These are phyloP conservation scores for Aldabrachelys gigantea DNA, from an alignment of 2,113 vertebrate species.

Conservation along the genomic window DNA sequence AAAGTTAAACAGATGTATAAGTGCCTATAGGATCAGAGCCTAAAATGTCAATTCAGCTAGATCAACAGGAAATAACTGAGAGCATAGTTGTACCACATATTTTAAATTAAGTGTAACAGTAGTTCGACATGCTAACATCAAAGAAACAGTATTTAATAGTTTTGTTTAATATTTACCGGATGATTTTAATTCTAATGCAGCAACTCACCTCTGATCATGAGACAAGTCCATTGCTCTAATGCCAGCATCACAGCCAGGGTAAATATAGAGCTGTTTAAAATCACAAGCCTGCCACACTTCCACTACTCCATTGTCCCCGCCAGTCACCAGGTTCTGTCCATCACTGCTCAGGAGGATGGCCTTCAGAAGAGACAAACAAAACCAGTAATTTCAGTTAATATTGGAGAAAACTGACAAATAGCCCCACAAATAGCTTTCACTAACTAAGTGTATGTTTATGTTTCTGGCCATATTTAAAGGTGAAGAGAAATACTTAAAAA, in stretches of 20 bases:
- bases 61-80: neutral
- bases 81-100: neutral
- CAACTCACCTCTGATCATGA: conserved; percentile 95
- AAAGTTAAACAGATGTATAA: neutral
- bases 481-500: neutral
- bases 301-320: conserved; percentile 98
- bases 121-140: neutral
- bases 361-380: conserved; percentile 71
- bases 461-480: neutral
- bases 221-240: conserved; percentile 99
- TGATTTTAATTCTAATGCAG: neutral
- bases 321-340: conserved; percentile 97
- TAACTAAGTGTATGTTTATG: neutral
- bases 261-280: conserved; percentile 99
- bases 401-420: neutral
- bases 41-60: neutral
- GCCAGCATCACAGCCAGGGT: conserved; percentile 97
- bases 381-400: neutral
- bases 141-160: neutral
- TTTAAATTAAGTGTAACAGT: neutral
- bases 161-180: neutral
- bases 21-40: neutral
- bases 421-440: neutral
- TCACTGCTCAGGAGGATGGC: conserved; percentile 97
- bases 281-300: conserved; percentile 99